A percentile compares a stretch with the other conserved stretches of the same genome.
Conservation (phyloP, 2,113 vertebrate species). For the Corythoichthys haematopterus region DNA sequence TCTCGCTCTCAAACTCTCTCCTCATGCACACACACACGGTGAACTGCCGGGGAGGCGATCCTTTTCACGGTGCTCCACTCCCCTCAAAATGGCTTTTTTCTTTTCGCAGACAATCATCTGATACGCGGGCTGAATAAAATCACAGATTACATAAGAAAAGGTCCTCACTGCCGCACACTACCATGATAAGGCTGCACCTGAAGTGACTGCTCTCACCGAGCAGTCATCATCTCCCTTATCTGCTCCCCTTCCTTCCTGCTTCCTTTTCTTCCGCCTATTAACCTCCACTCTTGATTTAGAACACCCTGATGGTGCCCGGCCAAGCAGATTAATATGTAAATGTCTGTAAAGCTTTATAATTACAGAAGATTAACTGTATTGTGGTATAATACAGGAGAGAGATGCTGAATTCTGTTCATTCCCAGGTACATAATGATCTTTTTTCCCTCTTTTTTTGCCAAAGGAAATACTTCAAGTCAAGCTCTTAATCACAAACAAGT, state of each 20-base stretch:
- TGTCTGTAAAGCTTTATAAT: constrained; percentile 71
- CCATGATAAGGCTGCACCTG: constrained; percentile 72
- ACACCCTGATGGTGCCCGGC: constrained; percentile 49
- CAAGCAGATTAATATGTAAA: constrained; percentile 74
- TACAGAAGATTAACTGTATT: constrained; percentile 64
- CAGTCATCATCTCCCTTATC: constrained; percentile 59
- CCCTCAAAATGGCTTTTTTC: constrained; percentile 79
- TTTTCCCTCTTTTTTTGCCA: constrained; percentile 39
- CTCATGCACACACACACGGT: constrained; percentile 28
- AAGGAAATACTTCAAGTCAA: constrained; percentile 37
- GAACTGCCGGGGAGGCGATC: constrained; percentile 73
- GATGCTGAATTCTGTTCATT: constrained; percentile 28
- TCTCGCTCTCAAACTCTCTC: neutral
- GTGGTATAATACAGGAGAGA: constrained; percentile 41
- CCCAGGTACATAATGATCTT: constrained; percentile 2
- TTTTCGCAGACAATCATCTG: constrained; percentile 82
- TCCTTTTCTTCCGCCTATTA: constrained; percentile 33
- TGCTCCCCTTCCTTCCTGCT: constrained; percentile 40
- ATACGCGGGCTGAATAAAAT: constrained; percentile 75
- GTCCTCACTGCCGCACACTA: constrained; percentile 50
- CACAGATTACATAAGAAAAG: constrained; percentile 78
- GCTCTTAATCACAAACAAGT: too few species aligned
- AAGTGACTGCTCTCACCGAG: constrained; percentile 57
- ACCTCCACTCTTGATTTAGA: constrained; percentile 66
- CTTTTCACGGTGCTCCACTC: constrained; percentile 72